phyloP scores from a whole-genome alignment of 2,888 invertebrate genomes.

The Yponomeuta malinellus region DNA sequence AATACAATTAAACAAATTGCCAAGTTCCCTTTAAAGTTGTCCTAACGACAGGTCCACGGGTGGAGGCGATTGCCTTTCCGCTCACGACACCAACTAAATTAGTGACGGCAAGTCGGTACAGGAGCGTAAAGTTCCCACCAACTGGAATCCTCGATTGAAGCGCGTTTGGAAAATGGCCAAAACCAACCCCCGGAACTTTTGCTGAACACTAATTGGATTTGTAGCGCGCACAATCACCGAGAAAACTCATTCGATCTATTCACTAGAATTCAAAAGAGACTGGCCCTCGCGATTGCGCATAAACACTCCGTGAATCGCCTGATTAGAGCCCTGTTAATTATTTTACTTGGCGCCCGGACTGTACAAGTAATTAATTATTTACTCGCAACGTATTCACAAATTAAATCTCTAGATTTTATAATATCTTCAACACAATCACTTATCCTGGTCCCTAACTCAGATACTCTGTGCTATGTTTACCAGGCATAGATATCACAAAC shows the following conservation, averaged over 20 bases:
- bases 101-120: constrained; percentile 39
- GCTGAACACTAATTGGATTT: constrained; percentile 64
- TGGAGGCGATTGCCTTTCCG: constrained; percentile 36
- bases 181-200: constrained; percentile 49
- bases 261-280: constrained; percentile 7
- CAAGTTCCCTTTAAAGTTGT: not conserved
- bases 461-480: too few species aligned
- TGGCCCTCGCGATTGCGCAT: not conserved
- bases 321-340: constrained; percentile 1
- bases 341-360: not conserved
- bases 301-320: not conserved
- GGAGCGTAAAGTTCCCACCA: constrained; percentile 34
- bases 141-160: constrained; percentile 54
- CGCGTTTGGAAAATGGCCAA: constrained; percentile 55
- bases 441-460: too few species aligned
- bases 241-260: constrained; percentile 24
- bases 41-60: not conserved
- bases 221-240: constrained; percentile 37
- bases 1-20: not conserved
- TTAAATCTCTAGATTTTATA: not conserved
- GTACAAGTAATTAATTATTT: not conserved
- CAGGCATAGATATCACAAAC: too few species aligned
- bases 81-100: constrained; percentile 44
- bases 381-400: not conserved
- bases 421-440: not conserved